These are phyloP conservation scores for Anguilla anguilla DNA, from an alignment of 2,797 vertebrate species.

Conservation along the genomic window DNA sequence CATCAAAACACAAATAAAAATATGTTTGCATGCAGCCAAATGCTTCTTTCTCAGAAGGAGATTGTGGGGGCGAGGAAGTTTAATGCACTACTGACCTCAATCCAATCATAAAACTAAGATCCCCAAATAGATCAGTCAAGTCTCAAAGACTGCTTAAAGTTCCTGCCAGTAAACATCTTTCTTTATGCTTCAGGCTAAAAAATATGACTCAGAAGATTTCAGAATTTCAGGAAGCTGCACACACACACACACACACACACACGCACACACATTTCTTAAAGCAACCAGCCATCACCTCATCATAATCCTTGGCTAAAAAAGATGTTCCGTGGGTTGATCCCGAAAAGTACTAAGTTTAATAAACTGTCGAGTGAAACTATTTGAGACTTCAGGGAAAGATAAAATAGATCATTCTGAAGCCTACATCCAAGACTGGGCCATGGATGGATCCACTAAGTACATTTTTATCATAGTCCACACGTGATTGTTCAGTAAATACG, in stretches of 20 bases:
- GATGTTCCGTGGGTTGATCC: background rate
- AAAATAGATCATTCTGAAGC: background rate
- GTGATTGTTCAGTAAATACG: background rate
- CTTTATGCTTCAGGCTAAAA: slow-evolving; percentile 7
- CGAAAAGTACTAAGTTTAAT: background rate
- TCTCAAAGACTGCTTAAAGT: background rate
- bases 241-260: too few species aligned
- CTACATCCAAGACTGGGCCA: background rate
- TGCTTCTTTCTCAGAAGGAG: background rate
- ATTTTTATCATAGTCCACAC: background rate
- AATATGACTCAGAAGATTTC: background rate
- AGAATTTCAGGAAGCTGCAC: background rate
- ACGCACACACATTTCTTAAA: background rate
- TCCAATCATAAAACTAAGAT: slow-evolving; percentile 11
- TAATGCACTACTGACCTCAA: slow-evolving; percentile 16
- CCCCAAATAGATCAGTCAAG: slow-evolving; percentile 15
- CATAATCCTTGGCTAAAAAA: background rate
- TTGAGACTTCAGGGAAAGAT: background rate
- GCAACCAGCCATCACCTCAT: background rate
- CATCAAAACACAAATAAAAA: background rate
- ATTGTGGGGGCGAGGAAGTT: background rate
- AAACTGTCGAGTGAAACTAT: background rate
- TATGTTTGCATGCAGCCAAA: background rate
- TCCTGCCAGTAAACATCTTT: background rate
- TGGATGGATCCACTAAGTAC: background rate